phyloP scores from a whole-genome alignment of 2,888 invertebrate genomes.

The Nesidiocoris tenuis region DNA sequence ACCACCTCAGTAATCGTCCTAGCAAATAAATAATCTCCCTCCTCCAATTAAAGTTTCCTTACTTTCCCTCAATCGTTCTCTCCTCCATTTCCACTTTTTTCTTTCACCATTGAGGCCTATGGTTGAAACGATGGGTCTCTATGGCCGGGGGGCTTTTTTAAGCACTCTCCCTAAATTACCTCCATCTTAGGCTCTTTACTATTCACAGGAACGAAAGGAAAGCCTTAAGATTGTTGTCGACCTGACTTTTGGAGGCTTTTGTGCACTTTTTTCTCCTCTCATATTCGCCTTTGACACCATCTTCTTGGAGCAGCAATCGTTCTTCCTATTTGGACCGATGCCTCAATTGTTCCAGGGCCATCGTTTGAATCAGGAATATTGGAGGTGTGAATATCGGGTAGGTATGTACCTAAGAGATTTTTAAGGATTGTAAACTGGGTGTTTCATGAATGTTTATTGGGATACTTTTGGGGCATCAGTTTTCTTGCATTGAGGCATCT shows the following conservation, averaged over 20 bases:
- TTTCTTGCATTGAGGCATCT: no score
- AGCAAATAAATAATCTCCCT: conserved; percentile 38
- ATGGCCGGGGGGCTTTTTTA: not conserved
- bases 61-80: conserved; percentile 14
- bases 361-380: no score
- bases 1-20: conserved; percentile 24
- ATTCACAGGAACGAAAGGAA: not conserved
- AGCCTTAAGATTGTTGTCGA: not conserved
- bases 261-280: not conserved
- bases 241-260: not conserved
- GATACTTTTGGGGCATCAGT: no score
- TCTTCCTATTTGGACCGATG: no score
- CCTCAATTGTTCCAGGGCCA: no score
- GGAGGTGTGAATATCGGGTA: no score
- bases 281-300: no score
- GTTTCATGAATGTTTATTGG: no score
- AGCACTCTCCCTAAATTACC: not conserved
- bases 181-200: not conserved
- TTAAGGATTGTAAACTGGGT: no score
- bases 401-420: no score
- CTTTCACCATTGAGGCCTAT: not conserved
- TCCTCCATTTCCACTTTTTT: not conserved
- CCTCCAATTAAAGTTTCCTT: conserved; percentile 33
- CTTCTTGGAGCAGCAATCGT: no score
- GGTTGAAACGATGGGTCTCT: not conserved